A percentile compares a stretch with the other conserved stretches of the same genome.
Conservation (phyloP, 1,140 invertebrate genomes). For the Drosophila tsacasi region DNA sequence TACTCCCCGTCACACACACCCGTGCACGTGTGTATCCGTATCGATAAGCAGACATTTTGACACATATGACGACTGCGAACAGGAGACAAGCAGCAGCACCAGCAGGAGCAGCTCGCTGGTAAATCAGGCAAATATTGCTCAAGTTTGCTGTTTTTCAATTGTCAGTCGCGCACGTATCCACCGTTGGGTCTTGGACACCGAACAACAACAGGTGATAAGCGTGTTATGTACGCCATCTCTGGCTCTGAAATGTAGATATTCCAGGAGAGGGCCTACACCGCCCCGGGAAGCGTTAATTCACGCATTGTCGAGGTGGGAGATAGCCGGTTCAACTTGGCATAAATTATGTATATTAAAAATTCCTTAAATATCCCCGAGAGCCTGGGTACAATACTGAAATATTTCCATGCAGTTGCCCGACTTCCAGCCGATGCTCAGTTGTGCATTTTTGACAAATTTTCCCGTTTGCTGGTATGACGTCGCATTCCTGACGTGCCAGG, state of each 20-base stretch:
- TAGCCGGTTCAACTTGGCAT: slow-evolving; percentile 23
- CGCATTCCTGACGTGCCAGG: slow-evolving; percentile 59
- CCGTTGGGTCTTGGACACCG: neutral
- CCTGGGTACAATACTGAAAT: slow-evolving; percentile 51
- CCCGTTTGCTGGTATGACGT: slow-evolving; percentile 61
- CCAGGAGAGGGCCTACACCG: neutral
- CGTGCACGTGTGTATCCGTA: slow-evolving; percentile 15
- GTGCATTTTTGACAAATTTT: slow-evolving; percentile 77
- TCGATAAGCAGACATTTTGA: slow-evolving; percentile 76
- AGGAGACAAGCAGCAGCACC: neutral
- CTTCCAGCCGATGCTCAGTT: slow-evolving; percentile 30
- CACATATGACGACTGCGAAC: slow-evolving; percentile 57
- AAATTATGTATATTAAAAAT: slow-evolving; percentile 82
- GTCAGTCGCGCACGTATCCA: slow-evolving; percentile 38
- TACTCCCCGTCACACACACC: slow-evolving; percentile 9
- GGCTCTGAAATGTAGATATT: slow-evolving; percentile 1
- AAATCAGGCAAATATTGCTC: slow-evolving; percentile 28
- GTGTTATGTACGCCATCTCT: slow-evolving; percentile 7
- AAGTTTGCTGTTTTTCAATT: slow-evolving; percentile 63
- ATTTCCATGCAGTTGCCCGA: slow-evolving; percentile 70
- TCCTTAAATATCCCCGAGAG: slow-evolving; percentile 62
- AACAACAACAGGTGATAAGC: slow-evolving; percentile 17
- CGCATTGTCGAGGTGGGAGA: neutral
- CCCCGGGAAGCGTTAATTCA: slow-evolving; percentile 6
- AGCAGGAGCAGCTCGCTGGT: slow-evolving; percentile 7